Evolutionary conservation across 2,888 invertebrate species (phyloP), one percentile per base, ranked within the genome.

Genomic region (Nomada lathburiana): DNA sequence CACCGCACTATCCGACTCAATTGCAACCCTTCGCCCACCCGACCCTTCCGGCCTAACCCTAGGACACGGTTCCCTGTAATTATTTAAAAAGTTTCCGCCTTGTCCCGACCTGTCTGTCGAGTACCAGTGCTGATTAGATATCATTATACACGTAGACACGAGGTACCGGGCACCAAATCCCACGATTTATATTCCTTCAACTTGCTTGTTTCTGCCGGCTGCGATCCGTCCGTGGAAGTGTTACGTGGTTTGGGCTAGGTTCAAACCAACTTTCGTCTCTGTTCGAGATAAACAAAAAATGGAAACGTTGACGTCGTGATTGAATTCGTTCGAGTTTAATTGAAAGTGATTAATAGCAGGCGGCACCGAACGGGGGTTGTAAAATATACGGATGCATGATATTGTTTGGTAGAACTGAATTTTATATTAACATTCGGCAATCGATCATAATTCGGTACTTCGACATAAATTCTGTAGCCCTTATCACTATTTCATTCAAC

Each of bases 41-140:
- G 64, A 72, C 59, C 47, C 59, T 74, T 59, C 63, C 68, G 44
- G 63, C 64, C 76, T 57, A 60, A 68, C 59, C 75, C 76, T 62
- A 68, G 75, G 79, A 79, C 80, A 82, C 71, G 82, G 83, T 83
- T 86, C 86, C 86, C 89, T 92, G 91, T 92, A 93, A 93, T 93
- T 93, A 93, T 93, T 92, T 93, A 89, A 90, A 91, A 93, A 93
- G 90, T 93, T 93, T 90, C 87, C 80, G 75, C 69, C 70, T 70
- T 74, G 73, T 71, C 76, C 76, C 60, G 64, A 44, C 44, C 60
- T 62, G 72, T 55, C 74, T 59, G 76, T 85, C 74, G 80, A 68
- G 73, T 52, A 70, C 81, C 63, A 74, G 50, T 68, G 50, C 68
- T 75, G 81, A 87, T 87, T 86, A 74, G 74, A 75, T 86, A 85